Evolutionary conservation across 2,888 invertebrate genomes (phyloP).

Genomic region (Heliconius aoede): DNA sequence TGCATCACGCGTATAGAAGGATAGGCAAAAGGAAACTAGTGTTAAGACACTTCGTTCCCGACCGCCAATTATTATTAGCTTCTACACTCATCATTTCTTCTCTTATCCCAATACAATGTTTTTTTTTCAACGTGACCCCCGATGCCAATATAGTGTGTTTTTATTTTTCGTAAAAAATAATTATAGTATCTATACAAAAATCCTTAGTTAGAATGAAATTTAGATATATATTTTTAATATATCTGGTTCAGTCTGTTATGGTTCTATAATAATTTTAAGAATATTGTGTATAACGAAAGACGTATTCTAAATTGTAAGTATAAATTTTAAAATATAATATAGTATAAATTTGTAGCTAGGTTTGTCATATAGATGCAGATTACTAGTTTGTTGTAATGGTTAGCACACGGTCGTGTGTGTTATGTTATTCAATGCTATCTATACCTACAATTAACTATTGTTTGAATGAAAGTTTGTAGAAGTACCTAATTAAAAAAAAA

Average conservation of each 20-base stretch:
- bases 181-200: neutral
- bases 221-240: constrained; percentile 8
- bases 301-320: constrained; percentile 25
- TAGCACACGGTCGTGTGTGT: constrained; percentile 9
- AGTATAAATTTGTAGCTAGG: constrained; percentile 26
- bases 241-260: constrained; percentile 14
- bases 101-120: neutral
- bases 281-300: constrained; percentile 28
- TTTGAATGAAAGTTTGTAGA: neutral
- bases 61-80: neutral
- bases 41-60: neutral
- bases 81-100: neutral
- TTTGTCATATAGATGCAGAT: constrained; percentile 33
- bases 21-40: neutral
- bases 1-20: neutral
- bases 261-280: constrained; percentile 13
- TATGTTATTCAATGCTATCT: constrained; percentile 2
- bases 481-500: neutral
- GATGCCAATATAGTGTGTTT: neutral
- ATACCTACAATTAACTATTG: neutral
- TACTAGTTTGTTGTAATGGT: constrained; percentile 25
- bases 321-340: constrained; percentile 25
- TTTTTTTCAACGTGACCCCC: neutral
- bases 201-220: constrained; percentile 8
- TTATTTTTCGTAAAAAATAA: neutral